Evolutionary conservation across 1,140 invertebrate genomes (phyloP), one percentile per base, ranked within the genome.

Genomic region (Drosophila erecta): DNA sequence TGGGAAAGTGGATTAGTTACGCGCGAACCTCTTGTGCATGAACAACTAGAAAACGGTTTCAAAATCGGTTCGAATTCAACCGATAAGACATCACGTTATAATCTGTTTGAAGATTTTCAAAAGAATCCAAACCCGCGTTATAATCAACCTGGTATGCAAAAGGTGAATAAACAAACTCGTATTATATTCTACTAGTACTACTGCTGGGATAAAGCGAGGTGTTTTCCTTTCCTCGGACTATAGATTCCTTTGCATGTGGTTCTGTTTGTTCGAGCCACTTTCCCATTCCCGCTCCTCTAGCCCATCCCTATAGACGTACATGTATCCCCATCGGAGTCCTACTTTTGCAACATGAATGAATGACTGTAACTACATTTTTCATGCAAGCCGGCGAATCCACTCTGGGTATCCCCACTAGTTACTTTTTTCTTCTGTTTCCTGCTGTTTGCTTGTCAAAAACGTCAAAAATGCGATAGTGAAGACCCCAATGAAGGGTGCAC

Each of bases 261-360:
- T 70, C 27, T 70, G 66, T 70, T 67, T 67, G 59, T 37, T 35
- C 46, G 43, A n/a, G 60, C 58, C 64, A 64, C 37, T 20, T 38
- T 20, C 54, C 43, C 38, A 51, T 47, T 22, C 8, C 43, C 20
- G 12, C 51, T 76, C 55, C 55, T 40, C 47, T 79, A 59, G 51
- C 56, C 46, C 44, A 62, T 66, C 58, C 54, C 54, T 55, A 30
- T 35, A 62, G 46, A 14, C 41, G 40, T 38, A 8, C 27, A 30
- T 30, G 27, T 30, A 30, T 30, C 8, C 20, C 35, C 60, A 65
- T 75, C 27, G 35, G 46, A 81, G 83, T 87, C 75, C 81, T 78
- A 87, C 75, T 79, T 86, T 76, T 72, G 70, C 75, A 83, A 76
- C 50, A 83, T 87, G 79, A 86, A 87, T 86, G 78, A 81, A 81